Base-by-base conservation (phyloP, 2,113 vertebrate species). In the Corydoras maculifer region DNA sequence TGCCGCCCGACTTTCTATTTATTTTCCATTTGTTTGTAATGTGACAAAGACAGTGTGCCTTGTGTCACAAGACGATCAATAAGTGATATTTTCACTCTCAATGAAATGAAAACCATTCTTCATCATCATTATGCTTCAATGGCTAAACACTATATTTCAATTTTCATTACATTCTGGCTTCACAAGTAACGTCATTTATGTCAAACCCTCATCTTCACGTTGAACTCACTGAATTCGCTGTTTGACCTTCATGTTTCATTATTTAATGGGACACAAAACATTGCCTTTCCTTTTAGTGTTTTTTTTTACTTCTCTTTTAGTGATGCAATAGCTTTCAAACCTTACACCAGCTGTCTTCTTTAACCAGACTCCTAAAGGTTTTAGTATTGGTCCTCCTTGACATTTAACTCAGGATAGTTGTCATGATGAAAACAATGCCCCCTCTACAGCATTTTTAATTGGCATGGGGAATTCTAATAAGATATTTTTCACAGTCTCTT, bases 401-500 rank as follows among this genome's bases (percentile, higher is more conserved):
- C 70, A 54, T 65, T 68, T 73, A 68, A 69, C 58, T 63, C 53
- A 54, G 67, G 61, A 70, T 73, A 62, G 78, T 61, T 79, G 75
- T 76, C 74, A 76, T 78, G 54, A 77, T 59, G 62, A 71, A 54
- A 69, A 67, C 55, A 48, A 65, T 60, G 55, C 53, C 68, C 71
- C 69, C 57, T 69, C 67, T 76, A 59, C 72, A 70, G 54, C 67
- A 72, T 29, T 69, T 68, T 5, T 18, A 32, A 61, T 75, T 53
- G 70, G 57, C 72, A 50, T 70, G 62, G 18, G 65, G 78, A 76
- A 76, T 78, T 63, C 74, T 74, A 79, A 82, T 78, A 65, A 74
- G 74, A 25, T 63, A 48, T 68, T 54, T 10, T 74, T 15, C 68
- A 50, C 12, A 9, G 70, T 65, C 75, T 77, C 71, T 57, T 75